Evolutionary conservation across 2,797 vertebrate species (phyloP), one percentile per base, ranked within the genome.

Genomic region (Lerista edwardsae): DNA sequence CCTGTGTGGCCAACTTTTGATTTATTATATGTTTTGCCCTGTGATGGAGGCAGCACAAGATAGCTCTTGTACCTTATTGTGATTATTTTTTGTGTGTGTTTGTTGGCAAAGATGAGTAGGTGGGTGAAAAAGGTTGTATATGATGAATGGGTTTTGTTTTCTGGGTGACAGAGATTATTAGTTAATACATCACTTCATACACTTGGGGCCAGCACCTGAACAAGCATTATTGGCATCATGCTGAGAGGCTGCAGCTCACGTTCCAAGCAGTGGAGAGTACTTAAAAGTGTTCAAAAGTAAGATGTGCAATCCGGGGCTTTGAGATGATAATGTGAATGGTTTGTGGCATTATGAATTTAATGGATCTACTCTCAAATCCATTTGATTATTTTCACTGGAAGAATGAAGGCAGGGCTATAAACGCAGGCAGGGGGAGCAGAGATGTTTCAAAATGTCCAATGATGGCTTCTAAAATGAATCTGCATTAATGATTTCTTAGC

Each of bases 141-240:
- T 83, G 44, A 79, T 73, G 68, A 65, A 81, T 71, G 39, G 39
- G 41, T 83, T 74, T 79, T 73, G 44, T 86, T 65, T 83, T 73
- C 76, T 79, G 69, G 59, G 62, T 72, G 81, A 84, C 83, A 83
- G 61, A 67, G 80, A 78, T 65, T 83, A 67, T 86, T 86, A 77
- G 68, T 78, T 79, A 86, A 79, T 79, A 75, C 71, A 80, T 79
- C 68, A 79, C 59, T 82, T 73, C 29, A 62, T 59, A 44, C 68
- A 31, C 75, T 74, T 51, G 75, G 75, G 57, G 75, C 81, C 72
- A 86, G 75, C 61, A 86, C 75, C 61, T 78, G 67, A 78, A 72
- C n/a, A 44, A 44, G 75, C 68, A 67, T 83, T 78, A 83, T 59
- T 67, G 75, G 75, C 68, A 73, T 55, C 68, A 79, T 67, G 69